Percentiles rank a stretch among this genome's conserved stretches.
These are phyloP conservation scores for Balaeniceps rex DNA, from an alignment of 2,113 vertebrate genomes.

Conservation along the genomic window DNA sequence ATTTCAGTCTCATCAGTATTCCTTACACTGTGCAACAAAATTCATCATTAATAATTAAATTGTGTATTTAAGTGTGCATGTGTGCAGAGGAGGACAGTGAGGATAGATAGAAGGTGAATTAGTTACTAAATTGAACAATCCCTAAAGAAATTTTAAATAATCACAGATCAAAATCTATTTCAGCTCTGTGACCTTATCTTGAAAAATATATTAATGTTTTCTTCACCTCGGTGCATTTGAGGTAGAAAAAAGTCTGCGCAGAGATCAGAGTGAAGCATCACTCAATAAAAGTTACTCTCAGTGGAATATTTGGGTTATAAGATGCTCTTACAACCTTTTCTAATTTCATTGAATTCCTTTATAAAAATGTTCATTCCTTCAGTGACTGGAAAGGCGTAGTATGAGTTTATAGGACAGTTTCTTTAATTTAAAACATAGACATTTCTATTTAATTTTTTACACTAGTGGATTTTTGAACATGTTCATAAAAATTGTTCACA, in stretches of 20 bases:
- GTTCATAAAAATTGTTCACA: neutral
- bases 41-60: slow-evolving; percentile 26
- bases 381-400: neutral
- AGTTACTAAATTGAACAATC: slow-evolving; percentile 7
- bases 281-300: slow-evolving; percentile 7
- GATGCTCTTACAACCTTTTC: neutral
- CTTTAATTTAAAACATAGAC: neutral
- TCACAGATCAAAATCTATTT: slow-evolving; percentile 39
- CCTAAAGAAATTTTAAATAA: slow-evolving; percentile 46
- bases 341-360: slow-evolving; percentile 17
- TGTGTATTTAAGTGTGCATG: neutral
- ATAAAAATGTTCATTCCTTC: neutral
- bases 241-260: neutral
- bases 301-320: slow-evolving; percentile 23
- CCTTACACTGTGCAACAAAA: neutral
- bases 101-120: neutral
- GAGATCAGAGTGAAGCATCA: slow-evolving; percentile 39
- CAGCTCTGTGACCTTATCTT: slow-evolving; percentile 30
- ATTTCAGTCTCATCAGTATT: slow-evolving; percentile 17
- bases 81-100: neutral
- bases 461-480: neutral
- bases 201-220: neutral
- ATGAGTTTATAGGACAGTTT: neutral
- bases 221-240: slow-evolving; percentile 6
- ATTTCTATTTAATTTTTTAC: neutral